A percentile compares a stretch with the other conserved stretches of the same genome.
These are phyloP conservation scores for Actinia tenebrosa DNA, from an alignment of 64 coral and sea anemone species.

Conservation along the genomic window DNA sequence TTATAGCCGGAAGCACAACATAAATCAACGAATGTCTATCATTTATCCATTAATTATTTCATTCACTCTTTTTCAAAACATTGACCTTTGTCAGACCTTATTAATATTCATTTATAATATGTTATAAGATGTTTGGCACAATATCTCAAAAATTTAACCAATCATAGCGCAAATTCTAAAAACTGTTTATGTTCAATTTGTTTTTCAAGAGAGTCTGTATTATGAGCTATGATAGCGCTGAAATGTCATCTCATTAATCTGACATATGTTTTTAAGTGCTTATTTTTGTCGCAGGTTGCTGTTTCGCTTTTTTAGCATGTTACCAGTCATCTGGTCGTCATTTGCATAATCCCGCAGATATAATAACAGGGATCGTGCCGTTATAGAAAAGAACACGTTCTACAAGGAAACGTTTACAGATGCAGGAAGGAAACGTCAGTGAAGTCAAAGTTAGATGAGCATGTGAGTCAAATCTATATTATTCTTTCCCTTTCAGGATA, in stretches of 20 bases:
- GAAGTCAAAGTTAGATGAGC: neutral
- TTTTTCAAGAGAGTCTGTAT: neutral
- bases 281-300: neutral
- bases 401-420: neutral
- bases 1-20: no score
- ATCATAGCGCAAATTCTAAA: neutral
- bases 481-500: neutral
- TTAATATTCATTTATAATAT: no score
- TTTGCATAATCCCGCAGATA: neutral
- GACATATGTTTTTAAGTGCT: neutral
- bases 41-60: no score
- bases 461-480: neutral
- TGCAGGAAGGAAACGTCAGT: neutral
- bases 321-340: neutral
- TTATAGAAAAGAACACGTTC: neutral
- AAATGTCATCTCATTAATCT: neutral
- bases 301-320: constrained; percentile 4
- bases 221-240: neutral
- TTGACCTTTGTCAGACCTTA: no score
- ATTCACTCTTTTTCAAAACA: no score
- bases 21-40: no score
- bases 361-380: neutral
- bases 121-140: neutral
- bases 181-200: neutral
- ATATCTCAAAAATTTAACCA: neutral